Conservation (phyloP, 30 jellyfish, hydroid and myxozoan species). For the Mastigias papua region DNA sequence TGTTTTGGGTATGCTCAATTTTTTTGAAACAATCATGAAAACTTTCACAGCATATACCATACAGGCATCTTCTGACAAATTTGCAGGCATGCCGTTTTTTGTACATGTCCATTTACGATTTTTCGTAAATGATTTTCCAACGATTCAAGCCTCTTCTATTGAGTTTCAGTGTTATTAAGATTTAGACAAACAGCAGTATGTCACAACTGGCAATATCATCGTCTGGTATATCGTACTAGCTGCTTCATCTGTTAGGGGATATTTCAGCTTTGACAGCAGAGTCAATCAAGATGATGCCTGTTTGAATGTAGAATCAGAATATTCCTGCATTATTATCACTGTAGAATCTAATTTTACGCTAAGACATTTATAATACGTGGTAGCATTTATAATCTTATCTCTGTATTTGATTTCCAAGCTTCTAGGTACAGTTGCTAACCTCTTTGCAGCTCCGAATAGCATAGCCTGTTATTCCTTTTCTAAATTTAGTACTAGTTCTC, state of each 20-base stretch:
- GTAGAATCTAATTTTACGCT: background rate
- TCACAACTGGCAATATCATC: background rate
- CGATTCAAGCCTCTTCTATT: background rate
- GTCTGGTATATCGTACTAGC: background rate
- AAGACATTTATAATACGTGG: too few relatives aligned
- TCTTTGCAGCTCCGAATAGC: slow-evolving; percentile 22
- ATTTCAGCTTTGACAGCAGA: background rate
- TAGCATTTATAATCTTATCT: background rate
- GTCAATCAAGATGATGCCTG: background rate
- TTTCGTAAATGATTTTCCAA: background rate
- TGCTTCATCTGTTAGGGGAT: background rate
- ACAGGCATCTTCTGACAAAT: background rate
- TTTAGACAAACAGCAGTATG: background rate
- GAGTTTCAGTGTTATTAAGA: background rate
- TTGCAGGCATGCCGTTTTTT: background rate
- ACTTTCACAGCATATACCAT: background rate
- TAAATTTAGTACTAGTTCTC: slow-evolving; percentile 10
- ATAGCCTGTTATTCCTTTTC: slow-evolving; percentile 9
- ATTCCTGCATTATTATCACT: background rate
- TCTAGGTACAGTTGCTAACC: background rate
- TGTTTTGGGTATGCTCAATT: background rate
- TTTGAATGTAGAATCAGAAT: background rate
- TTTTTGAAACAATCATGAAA: background rate
- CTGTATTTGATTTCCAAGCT: background rate
- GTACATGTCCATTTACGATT: background rate